Conservation (phyloP, 2,888 invertebrate genomes). For the Philaethria dido region DNA sequence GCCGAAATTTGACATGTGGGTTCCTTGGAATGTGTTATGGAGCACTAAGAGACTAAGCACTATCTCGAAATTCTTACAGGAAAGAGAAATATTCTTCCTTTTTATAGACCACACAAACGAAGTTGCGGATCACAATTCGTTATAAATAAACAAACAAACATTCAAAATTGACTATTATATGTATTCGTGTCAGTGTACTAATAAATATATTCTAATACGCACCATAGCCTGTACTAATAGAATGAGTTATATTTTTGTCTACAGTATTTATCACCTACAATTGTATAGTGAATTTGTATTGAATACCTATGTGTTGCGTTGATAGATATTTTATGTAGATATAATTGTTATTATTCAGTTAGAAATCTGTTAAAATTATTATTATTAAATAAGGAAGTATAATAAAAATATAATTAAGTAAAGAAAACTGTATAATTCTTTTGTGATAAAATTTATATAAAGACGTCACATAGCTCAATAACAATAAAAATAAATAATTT, state of each 20-base stretch:
- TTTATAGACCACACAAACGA: background rate
- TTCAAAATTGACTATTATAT: constrained; percentile 7
- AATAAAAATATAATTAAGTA: too few relatives aligned
- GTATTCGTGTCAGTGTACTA: constrained; percentile 20
- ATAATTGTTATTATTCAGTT: too few relatives aligned
- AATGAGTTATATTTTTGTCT: constrained; percentile 23
- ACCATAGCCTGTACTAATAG: constrained; percentile 16
- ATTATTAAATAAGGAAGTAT: too few relatives aligned
- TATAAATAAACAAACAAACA: constrained; percentile 12
- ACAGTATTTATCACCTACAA: constrained; percentile 24
- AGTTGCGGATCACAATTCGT: background rate
- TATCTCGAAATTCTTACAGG: background rate
- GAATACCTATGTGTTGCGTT: constrained; percentile 14
- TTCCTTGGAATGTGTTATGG: too few relatives aligned
- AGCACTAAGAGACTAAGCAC: background rate
- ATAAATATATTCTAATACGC: constrained; percentile 25
- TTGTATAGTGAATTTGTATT: constrained; percentile 23
- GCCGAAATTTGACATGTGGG: too few relatives aligned
- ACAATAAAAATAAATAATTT: too few relatives aligned
- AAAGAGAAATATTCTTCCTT: background rate
- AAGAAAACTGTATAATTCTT: too few relatives aligned
- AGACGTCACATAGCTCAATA: too few relatives aligned
- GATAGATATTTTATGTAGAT: too few relatives aligned
- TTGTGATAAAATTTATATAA: too few relatives aligned
- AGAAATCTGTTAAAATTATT: too few relatives aligned